Evolutionary conservation across 2,113 vertebrate genomes (phyloP).

Genomic region (Limanda limanda): DNA sequence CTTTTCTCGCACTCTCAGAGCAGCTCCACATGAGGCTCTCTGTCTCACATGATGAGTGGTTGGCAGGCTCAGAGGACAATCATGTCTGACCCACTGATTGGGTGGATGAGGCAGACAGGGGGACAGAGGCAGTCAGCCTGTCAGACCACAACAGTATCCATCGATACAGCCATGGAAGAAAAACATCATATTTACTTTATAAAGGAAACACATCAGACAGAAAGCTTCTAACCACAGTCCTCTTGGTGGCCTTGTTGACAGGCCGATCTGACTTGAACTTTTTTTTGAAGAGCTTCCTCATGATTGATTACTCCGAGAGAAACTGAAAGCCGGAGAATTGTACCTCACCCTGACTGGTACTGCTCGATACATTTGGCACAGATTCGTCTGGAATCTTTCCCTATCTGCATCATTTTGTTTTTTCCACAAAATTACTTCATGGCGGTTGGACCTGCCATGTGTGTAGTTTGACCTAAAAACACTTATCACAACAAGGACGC

Average conservation of each 20-base stretch:
- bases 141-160: constrained; percentile 14
- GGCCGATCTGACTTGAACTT: not conserved
- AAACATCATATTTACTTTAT: constrained; percentile 19
- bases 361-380: too few species aligned
- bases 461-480: not conserved
- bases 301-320: not conserved
- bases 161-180: not conserved
- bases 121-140: not conserved
- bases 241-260: not conserved
- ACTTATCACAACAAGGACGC: not conserved
- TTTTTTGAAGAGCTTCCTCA: not conserved
- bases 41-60: constrained; percentile 23
- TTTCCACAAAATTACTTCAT: not conserved
- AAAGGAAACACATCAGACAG: constrained; percentile 5
- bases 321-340: not conserved
- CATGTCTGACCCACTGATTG: constrained; percentile 2
- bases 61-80: constrained; percentile 21
- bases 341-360: not conserved
- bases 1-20: not conserved
- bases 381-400: not conserved
- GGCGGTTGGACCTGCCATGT: not conserved
- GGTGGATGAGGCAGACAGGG: not conserved
- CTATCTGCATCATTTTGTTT: not conserved
- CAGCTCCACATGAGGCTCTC: constrained; percentile 23
- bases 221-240: not conserved